Base-by-base conservation (phyloP, 2,113 vertebrate genomes). In the Heptranchias perlo region DNA sequence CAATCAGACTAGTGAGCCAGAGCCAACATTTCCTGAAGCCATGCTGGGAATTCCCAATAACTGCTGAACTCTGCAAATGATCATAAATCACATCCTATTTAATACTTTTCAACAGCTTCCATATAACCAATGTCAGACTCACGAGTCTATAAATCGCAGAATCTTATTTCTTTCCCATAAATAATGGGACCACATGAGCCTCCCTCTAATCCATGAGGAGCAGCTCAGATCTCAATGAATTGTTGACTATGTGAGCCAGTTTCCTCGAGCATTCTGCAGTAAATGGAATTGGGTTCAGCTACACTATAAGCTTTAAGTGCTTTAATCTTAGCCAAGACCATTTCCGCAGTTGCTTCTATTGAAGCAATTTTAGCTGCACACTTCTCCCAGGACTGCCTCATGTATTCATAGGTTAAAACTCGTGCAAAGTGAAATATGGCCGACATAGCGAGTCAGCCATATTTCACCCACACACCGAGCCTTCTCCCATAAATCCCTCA, bases 81-180 rank as follows among this genome's bases (percentile, higher is more conserved):
- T 62, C 89, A 93, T 62, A 93, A 93, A 93, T 93, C 89, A 93
- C 35, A 93, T 18, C 58, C 89, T 58, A 39, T 23, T 93, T 93
- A 18, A n/a, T 62, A n/a, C 58, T 39, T 64, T 62, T 93, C 35
- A 62, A 58, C 89, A 64, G 89, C n/a, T 39, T 39, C n/a, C 18
- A 1, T 93, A 39, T 39, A 62, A 21, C 89, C 58, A 62, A 21
- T 23, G 23, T 62, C 18, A 23, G 58, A 62, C 89, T 62, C 35
- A 18, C 23, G 61, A 21, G 58, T 1, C 58, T 62, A 62, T 93
- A 93, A 64, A 7, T 23, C 54, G 16, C 89, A 21, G 58, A 62
- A 93, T 21, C 86, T 89, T 89, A 54, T 89, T 54, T 28, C 28
- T 62, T 62, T 35, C 89, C 58, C 58, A 62, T 93, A 93, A 93